Evolutionary conservation across 1,140 invertebrate genomes (phyloP).

Genomic region (Brachionus angularis): DNA sequence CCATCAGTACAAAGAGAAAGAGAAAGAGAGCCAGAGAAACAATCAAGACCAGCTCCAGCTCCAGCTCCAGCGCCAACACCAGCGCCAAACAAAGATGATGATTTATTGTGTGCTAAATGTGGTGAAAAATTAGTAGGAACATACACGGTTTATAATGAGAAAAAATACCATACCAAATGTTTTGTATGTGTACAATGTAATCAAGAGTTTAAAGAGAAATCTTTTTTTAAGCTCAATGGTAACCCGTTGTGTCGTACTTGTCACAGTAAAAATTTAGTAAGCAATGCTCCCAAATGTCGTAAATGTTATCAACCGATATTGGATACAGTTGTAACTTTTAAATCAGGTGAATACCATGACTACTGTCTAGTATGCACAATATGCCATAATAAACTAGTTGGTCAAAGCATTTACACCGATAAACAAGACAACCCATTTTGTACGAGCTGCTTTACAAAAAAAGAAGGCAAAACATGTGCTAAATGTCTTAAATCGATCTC

Average conservation of each 20-base stretch:
- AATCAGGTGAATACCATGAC: conserved; percentile 25
- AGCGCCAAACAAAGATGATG: not conserved
- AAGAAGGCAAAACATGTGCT: conserved; percentile 34
- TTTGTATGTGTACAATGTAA: conserved; percentile 39
- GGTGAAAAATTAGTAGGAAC: conserved; percentile 14
- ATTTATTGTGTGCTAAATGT: conserved; percentile 21
- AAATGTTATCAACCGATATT: conserved; percentile 33
- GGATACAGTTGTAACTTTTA: conserved; percentile 35
- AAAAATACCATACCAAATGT: conserved; percentile 41
- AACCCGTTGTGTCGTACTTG: conserved; percentile 27
- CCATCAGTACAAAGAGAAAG: conserved; percentile 20
- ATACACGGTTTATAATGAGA: conserved; percentile 10
- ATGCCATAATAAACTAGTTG: conserved; percentile 6
- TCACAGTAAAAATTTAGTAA: conserved; percentile 36
- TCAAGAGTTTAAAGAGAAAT: conserved; percentile 34
- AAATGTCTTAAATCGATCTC: conserved; percentile 1
- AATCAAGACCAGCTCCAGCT: too few relatives aligned
- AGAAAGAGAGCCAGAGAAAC: too few relatives aligned
- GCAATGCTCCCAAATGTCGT: conserved; percentile 9
- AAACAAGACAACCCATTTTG: not conserved
- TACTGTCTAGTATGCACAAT: conserved; percentile 28
- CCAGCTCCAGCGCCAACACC: not conserved
- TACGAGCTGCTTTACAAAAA: conserved; percentile 7
- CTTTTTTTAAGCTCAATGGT: conserved; percentile 24
- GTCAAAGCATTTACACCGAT: conserved; percentile 24